Conservation (phyloP, 2,888 invertebrate species). For the Anorthoa munda region DNA sequence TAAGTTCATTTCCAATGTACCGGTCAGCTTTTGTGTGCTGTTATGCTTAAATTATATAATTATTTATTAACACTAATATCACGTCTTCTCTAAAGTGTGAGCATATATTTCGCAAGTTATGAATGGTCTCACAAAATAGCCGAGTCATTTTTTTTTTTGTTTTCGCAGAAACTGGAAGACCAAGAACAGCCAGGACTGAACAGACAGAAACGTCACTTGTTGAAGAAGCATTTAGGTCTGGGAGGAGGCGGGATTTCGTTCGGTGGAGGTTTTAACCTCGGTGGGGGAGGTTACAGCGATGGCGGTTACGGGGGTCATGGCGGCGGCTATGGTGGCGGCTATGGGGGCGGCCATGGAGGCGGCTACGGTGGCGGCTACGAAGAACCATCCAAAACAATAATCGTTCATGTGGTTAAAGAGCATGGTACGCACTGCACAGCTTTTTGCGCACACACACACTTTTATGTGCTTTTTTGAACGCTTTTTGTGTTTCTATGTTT, state of each 20-base stretch:
- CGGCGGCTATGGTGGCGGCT: slow-evolving; percentile 70
- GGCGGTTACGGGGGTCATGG: slow-evolving; percentile 69
- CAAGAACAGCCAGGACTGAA: slow-evolving; percentile 75
- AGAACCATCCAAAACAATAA: slow-evolving; percentile 75
- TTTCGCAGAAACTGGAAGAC: slow-evolving; percentile 85
- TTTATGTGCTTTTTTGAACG: slow-evolving; percentile 34
- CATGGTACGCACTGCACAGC: slow-evolving; percentile 67
- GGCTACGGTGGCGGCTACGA: slow-evolving; percentile 70
- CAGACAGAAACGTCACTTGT: slow-evolving; percentile 80
- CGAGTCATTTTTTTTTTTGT: slow-evolving; percentile 30
- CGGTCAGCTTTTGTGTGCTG: slow-evolving; percentile 13
- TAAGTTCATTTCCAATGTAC: slow-evolving; percentile 28
- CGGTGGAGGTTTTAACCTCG: slow-evolving; percentile 64
- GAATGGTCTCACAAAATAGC: no score
- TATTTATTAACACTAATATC: no score
- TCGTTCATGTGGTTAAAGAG: slow-evolving; percentile 79
- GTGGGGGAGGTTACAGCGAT: slow-evolving; percentile 61
- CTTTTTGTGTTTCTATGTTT: slow-evolving; percentile 14
- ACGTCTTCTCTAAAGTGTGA: no score
- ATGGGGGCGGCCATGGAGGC: slow-evolving; percentile 67
- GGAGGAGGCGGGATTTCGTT: slow-evolving; percentile 68
- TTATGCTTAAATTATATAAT: background rate
- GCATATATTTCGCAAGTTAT: no score
- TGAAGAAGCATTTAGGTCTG: slow-evolving; percentile 70
- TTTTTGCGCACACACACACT: slow-evolving; percentile 53